Evolutionary conservation across 2,888 invertebrate genomes (phyloP), one percentile per base, ranked within the genome.

Genomic region (Parnassius orleans): DNA sequence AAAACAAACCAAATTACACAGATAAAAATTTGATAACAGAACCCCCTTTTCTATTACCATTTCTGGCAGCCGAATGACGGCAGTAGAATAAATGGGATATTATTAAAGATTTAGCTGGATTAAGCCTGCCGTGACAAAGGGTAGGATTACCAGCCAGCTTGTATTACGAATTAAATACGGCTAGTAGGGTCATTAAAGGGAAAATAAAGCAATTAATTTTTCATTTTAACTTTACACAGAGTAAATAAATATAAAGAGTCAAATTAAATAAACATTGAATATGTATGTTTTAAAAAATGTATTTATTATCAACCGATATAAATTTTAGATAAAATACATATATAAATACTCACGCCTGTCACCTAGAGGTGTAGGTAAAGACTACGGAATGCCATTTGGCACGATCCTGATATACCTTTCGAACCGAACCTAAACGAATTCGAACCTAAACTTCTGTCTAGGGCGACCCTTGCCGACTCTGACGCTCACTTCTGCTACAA

Each of bases 61-160:
- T 41, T 47, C 42, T 46, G 33, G 47, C 51, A 43, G 33, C 50
- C 15, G 11, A 41, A 43, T 54, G 54, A 44, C 51, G 54, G 42
- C 57, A 1, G 53, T 41, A 52, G 51, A 42, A 63, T 59, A 55
- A 63, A 63, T 59, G 59, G 63, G 59, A 59, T 63, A 63, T 63
- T 63, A 63, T 63, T 63, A 63, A 51, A 63, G 63, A 63, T 56
- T 63, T 55, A 59, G 63, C 55, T n/a, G 63, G 59, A 63, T 59
- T 63, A 55, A 63, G 52, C n/a, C 52, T 12, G 54, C 60, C 46
- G 55, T 63, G 63, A 63, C 63, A 55, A 63, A 63, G 47, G 59
- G 50, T 41, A 52, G 59, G 58, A 59, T 59, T 59, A 57, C 10
- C 41, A 24, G 51, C 44, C 58, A 55, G 63, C 63, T 63, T 59